Evolutionary conservation across 2,888 invertebrate genomes (phyloP).

Genomic region (Drosophila diplacantha): DNA sequence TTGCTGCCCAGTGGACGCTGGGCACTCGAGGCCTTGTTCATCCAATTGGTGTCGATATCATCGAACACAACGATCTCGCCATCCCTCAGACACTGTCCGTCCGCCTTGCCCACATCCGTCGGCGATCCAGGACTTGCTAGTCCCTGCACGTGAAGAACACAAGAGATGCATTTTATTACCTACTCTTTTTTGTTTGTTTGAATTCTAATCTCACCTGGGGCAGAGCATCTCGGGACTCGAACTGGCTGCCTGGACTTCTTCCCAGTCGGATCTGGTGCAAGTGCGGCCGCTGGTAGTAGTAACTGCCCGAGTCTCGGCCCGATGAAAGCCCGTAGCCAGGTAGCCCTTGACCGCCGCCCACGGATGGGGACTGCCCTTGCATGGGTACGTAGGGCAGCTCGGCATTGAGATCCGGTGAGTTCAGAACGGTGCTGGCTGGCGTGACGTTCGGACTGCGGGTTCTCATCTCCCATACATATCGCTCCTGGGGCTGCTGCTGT

Average conservation of each 20-base stretch:
- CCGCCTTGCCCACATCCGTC: constrained; percentile 75
- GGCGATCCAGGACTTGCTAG: constrained; percentile 76
- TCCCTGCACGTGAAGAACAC: constrained; percentile 41
- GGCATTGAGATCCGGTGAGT: constrained; percentile 76
- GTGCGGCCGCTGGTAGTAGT: constrained; percentile 62
- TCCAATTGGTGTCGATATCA: constrained; percentile 76
- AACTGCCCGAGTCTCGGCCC: constrained; percentile 34
- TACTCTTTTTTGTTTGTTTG: not conserved
- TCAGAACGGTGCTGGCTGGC: constrained; percentile 77
- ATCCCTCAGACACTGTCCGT: constrained; percentile 80
- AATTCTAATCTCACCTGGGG: constrained; percentile 59
- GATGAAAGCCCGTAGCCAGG: constrained; percentile 4
- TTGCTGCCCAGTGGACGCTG: constrained; percentile 42
- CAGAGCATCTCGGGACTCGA: constrained; percentile 47
- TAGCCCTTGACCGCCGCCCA: constrained; percentile 11
- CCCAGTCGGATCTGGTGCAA: constrained; percentile 76
- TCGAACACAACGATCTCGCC: constrained; percentile 94
- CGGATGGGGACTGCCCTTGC: constrained; percentile 48
- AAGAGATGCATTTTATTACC: not conserved
- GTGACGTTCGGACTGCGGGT: constrained; percentile 76
- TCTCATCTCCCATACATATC: constrained; percentile 78
- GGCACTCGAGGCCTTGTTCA: constrained; percentile 66
- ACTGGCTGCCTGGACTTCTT: constrained; percentile 76
- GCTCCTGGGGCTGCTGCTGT: constrained; percentile 60
- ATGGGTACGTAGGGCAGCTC: constrained; percentile 72